Conservation (phyloP, 2,113 vertebrate genomes). For the Phyllopteryx taeniolatus region DNA sequence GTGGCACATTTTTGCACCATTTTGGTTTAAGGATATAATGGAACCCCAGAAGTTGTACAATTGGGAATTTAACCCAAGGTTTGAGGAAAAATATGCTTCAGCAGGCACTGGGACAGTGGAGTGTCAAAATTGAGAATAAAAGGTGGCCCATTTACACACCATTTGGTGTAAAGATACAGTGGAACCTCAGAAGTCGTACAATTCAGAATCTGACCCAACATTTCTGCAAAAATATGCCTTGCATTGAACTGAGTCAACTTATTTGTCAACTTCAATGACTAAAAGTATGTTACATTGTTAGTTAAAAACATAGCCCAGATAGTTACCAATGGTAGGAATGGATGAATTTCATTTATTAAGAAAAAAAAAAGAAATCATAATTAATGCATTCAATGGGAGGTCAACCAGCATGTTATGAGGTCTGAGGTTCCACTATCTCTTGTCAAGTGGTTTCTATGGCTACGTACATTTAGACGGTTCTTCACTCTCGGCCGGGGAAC, state of each 20-base stretch:
- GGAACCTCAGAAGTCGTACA: not conserved
- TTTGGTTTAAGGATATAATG: not conserved
- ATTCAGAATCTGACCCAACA: not conserved
- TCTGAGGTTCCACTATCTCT: not conserved
- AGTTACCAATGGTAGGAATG: not conserved
- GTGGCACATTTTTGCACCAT: not conserved
- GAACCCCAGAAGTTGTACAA: not conserved
- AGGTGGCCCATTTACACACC: not conserved
- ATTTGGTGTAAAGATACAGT: not conserved
- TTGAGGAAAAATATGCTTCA: not conserved
- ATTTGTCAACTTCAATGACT: not conserved
- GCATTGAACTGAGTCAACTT: not conserved
- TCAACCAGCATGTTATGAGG: not conserved
- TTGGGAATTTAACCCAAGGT: not conserved
- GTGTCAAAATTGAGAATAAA: not conserved
- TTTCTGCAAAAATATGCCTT: not conserved
- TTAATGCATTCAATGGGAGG: not conserved
- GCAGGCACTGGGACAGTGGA: slow-evolving; percentile 56
- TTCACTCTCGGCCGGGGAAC: slow-evolving; percentile 89
- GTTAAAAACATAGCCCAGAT: not conserved
- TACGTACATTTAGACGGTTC: slow-evolving; percentile 86
- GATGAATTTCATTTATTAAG: not conserved
- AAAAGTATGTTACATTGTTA: not conserved
- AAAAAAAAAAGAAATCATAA: not conserved
- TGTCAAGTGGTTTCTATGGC: slow-evolving; percentile 7